Evolutionary conservation across 2,797 vertebrate genomes (phyloP).

Genomic region (Heliangelus exortis): DNA sequence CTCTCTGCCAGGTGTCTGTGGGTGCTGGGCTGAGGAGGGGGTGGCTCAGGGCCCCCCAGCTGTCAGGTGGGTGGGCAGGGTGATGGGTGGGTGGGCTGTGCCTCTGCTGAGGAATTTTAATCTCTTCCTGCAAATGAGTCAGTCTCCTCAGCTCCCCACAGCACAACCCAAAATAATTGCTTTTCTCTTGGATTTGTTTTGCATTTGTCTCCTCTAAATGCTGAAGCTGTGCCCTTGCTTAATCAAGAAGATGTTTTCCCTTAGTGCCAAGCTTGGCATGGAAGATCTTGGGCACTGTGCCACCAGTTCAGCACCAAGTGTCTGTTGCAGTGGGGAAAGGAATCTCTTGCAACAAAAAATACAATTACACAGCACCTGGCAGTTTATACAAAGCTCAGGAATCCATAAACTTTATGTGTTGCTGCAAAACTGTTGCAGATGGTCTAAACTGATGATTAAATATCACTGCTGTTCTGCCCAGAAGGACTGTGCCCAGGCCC

Average conservation of each 20-base stretch:
- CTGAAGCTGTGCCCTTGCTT: conserved; percentile 61
- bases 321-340: conserved; percentile 36
- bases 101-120: background rate
- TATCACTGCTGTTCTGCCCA: conserved; percentile 51
- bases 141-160: background rate
- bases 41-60: background rate
- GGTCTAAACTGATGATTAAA: conserved; percentile 71
- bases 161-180: conserved; percentile 36
- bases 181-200: conserved; percentile 47
- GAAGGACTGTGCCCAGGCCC: conserved; percentile 29
- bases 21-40: background rate
- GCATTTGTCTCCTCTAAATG: conserved; percentile 50
- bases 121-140: background rate
- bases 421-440: conserved; percentile 74
- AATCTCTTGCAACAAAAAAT: conserved; percentile 9
- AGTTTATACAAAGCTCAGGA: conserved; percentile 46
- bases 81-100: background rate
- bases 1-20: too few relatives aligned
- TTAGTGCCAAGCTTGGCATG: conserved; percentile 39
- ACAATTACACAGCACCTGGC: conserved; percentile 68
- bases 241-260: conserved; percentile 38
- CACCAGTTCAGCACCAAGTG: conserved; percentile 22
- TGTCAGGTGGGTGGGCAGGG: background rate
- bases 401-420: conserved; percentile 57
- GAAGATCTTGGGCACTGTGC: conserved; percentile 18